Evolutionary conservation across 2,888 invertebrate genomes (phyloP).

Genomic region (Diploptera punctata): DNA sequence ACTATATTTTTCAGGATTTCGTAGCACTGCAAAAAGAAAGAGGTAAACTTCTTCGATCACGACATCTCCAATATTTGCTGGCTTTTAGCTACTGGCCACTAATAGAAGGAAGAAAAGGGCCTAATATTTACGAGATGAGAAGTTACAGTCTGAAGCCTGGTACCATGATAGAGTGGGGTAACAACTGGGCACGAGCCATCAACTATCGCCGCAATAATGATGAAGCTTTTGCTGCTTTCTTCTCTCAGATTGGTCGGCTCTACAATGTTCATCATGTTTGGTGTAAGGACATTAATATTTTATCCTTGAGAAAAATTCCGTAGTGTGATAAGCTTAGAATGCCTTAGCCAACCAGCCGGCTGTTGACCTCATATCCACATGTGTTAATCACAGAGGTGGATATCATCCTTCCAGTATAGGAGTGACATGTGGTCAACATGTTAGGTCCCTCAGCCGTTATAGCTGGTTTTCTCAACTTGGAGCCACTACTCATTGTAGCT

Average conservation of each 20-base stretch:
- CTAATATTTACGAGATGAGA: constrained; percentile 93
- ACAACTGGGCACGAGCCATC: constrained; percentile 97
- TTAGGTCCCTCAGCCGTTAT: too few species aligned
- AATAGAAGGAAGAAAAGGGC: constrained; percentile 70
- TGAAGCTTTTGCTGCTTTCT: constrained; percentile 97
- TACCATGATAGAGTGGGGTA: constrained; percentile 99
- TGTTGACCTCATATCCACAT: too few species aligned
- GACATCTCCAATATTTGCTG: constrained; percentile 91
- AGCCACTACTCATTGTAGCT: too few species aligned
- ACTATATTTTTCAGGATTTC: constrained; percentile 72
- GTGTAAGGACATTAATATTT: constrained; percentile 72
- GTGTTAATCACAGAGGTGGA: too few species aligned
- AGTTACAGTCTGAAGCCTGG: constrained; percentile 94
- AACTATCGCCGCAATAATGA: constrained; percentile 88
- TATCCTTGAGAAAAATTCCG: too few species aligned
- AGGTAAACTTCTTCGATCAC: constrained; percentile 78
- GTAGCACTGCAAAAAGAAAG: constrained; percentile 75
- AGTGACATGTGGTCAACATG: too few species aligned
- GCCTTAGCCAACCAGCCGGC: too few species aligned
- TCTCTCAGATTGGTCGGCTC: constrained; percentile 95
- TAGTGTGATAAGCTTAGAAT: too few species aligned
- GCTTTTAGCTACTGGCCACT: constrained; percentile 98
- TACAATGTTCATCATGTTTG: constrained; percentile 99
- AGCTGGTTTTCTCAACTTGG: too few species aligned
- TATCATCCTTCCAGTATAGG: too few species aligned